A percentile compares a stretch with the other conserved stretches of the same genome.
Conservation (phyloP, 2,113 vertebrate genomes). For the Hassar affinis region DNA sequence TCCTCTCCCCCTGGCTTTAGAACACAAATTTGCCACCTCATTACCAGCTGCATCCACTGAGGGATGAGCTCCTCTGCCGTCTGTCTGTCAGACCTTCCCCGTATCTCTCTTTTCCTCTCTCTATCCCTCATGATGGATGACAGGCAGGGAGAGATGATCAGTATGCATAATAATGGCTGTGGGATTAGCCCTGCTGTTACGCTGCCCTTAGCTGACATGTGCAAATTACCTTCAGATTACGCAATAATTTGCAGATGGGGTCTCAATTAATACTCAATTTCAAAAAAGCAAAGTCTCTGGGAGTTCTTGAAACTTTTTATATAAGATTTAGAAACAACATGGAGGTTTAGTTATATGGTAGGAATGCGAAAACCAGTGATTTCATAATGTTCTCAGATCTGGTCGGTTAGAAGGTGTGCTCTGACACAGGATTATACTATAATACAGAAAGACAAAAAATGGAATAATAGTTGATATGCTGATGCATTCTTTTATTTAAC, state of each 20-base stretch:
- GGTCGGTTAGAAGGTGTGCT: neutral
- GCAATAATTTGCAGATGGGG: neutral
- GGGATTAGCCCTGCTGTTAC: constrained; percentile 46
- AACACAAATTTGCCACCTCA: constrained; percentile 79
- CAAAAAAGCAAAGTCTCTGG: neutral
- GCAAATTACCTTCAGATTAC: constrained; percentile 38
- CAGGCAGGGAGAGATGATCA: constrained; percentile 38
- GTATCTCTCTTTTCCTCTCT: constrained; percentile 46
- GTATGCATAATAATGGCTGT: constrained; percentile 43
- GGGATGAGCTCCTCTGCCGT: constrained; percentile 52
- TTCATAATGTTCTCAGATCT: neutral
- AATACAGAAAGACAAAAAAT: too few species aligned
- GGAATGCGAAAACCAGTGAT: neutral
- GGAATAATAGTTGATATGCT: neutral
- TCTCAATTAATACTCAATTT: neutral
- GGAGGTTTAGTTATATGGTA: neutral
- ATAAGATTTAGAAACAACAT: neutral
- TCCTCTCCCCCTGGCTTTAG: constrained; percentile 70
- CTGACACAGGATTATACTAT: neutral
- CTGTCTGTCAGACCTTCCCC: constrained; percentile 60
- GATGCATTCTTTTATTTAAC: neutral
- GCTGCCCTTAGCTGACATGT: constrained; percentile 37
- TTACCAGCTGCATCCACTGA: constrained; percentile 71
- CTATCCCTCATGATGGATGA: constrained; percentile 44
- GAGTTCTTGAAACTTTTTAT: neutral